Percentiles rank a stretch among this genome's conserved stretches.
Conservation (phyloP, 2,113 vertebrate genomes). For the Rhynchopsitta pachyrhyncha region DNA sequence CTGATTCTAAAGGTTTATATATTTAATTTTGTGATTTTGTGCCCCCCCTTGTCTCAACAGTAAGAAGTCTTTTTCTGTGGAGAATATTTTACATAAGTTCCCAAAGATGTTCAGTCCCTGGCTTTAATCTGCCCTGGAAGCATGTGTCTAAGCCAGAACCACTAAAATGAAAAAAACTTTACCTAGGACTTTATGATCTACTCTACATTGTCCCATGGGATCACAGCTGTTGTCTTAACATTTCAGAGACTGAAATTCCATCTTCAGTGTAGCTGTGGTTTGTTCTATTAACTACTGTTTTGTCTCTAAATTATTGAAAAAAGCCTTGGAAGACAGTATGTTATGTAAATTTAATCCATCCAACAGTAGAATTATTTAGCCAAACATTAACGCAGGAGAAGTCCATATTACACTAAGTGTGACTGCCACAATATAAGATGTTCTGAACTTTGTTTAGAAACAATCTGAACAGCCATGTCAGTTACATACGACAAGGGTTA, state of each 20-base stretch:
- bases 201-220: background rate
- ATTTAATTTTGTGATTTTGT: too few species aligned
- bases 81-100: background rate
- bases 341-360: constrained; percentile 11
- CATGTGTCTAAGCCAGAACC: background rate
- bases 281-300: constrained; percentile 3
- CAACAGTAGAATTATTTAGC: background rate
- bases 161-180: constrained; percentile 1
- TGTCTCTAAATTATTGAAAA: constrained; percentile 28
- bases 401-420: background rate
- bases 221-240: background rate
- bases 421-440: background rate
- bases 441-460: background rate
- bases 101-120: background rate
- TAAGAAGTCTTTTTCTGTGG: background rate
- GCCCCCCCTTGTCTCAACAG: background rate
- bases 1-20: too few species aligned
- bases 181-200: background rate
- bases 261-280: background rate
- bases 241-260: background rate
- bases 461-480: background rate
- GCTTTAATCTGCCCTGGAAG: constrained; percentile 19
- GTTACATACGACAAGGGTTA: background rate
- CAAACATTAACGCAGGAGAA: background rate
- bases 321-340: background rate